A percentile compares a stretch with the other conserved stretches of the same genome.
phyloP scores from a whole-genome alignment of 92 coral and sea anemone genomes.

The Siderastrea siderea region DNA sequence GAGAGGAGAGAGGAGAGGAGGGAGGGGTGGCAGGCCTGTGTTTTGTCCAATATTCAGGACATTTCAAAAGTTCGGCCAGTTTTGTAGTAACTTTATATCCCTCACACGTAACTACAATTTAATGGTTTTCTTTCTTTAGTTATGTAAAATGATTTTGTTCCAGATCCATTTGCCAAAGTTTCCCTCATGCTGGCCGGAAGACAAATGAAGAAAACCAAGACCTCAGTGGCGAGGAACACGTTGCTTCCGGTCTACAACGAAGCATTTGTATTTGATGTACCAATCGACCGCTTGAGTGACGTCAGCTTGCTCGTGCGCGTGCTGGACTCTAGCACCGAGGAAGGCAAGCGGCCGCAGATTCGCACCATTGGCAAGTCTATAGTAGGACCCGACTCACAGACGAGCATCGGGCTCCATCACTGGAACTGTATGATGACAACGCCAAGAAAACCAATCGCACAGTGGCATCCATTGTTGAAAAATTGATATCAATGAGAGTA shows the following conservation, averaged over 20 bases:
- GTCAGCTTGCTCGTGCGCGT: constrained; percentile 94
- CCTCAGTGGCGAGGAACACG: constrained; percentile 87
- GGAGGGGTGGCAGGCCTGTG: no score
- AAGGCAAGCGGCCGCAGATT: constrained; percentile 38
- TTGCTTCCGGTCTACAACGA: constrained; percentile 95
- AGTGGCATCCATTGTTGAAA: constrained; percentile 93
- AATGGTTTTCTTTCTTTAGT: no score
- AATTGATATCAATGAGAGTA: background rate
- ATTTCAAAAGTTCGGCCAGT: no score
- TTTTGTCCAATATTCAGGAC: no score
- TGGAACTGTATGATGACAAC: constrained; percentile 99
- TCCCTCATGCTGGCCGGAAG: constrained; percentile 92
- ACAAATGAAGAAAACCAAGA: constrained; percentile 97
- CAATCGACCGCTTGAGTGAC: constrained; percentile 94
- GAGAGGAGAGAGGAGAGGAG: no score
- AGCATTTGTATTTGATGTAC: constrained; percentile 97
- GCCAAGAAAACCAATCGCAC: constrained; percentile 98
- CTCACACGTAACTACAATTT: no score
- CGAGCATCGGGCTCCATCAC: constrained; percentile 96
- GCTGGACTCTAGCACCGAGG: constrained; percentile 69
- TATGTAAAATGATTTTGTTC: background rate
- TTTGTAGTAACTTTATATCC: no score
- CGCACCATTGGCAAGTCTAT: constrained; percentile 85
- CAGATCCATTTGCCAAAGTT: constrained; percentile 93
- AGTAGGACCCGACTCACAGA: constrained; percentile 90